Conservation (phyloP, 2,888 invertebrate species). For the Desoria tigrina region DNA sequence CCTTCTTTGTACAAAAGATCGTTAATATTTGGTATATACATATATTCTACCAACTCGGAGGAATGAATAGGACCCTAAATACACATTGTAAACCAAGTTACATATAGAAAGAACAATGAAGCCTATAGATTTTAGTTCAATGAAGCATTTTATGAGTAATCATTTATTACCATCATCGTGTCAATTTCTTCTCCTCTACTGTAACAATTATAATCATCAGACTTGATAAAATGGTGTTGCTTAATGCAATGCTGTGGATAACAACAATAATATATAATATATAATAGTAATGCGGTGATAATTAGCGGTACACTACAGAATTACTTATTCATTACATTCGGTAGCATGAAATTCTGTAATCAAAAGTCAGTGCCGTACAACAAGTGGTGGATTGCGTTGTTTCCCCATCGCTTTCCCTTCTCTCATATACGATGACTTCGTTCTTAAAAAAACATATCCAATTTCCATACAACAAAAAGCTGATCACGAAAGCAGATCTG, state of each 20-base stretch:
- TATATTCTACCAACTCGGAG: too few species aligned
- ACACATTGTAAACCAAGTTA: too few species aligned
- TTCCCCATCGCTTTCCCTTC: not conserved
- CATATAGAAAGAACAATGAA: too few species aligned
- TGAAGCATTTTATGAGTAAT: conserved; percentile 7
- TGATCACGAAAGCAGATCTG: conserved; percentile 45
- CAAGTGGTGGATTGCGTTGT: not conserved
- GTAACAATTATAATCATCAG: conserved; percentile 22
- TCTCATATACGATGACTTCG: not conserved
- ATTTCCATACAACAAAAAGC: conserved; percentile 2
- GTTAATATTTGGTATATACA: too few species aligned
- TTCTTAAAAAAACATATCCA: not conserved
- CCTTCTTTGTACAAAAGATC: too few species aligned
- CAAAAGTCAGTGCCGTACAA: conserved; percentile 6
- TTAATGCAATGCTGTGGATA: conserved; percentile 10
- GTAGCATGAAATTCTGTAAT: not conserved
- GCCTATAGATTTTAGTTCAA: too few species aligned
- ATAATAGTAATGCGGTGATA: conserved; percentile 19
- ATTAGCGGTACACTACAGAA: conserved; percentile 8
- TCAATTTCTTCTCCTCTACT: conserved; percentile 16
- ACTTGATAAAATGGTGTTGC: conserved; percentile 32
- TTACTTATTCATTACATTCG: conserved; percentile 1
- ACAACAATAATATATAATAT: conserved; percentile 8
- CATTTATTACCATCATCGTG: conserved; percentile 13
- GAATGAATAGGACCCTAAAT: too few species aligned